Evolutionary conservation across 2,797 vertebrate species (phyloP).

Genomic region (Smutsia gigantea): DNA sequence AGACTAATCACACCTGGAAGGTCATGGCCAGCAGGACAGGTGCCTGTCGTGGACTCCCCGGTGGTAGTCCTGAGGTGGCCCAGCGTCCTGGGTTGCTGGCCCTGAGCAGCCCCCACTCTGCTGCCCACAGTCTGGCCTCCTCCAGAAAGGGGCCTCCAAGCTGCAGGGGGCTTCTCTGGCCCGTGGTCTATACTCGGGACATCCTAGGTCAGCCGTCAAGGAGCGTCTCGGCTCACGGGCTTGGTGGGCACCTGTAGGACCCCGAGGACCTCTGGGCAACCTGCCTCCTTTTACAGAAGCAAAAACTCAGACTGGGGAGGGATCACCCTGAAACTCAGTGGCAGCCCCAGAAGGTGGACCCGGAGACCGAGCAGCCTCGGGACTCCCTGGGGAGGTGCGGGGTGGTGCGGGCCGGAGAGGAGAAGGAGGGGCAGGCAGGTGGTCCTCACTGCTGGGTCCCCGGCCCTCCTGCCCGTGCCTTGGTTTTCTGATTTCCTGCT

Average conservation of each 20-base stretch:
- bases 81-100: rapidly evolving
- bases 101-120: rapidly evolving
- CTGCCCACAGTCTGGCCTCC: background rate
- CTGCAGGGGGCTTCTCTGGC: background rate
- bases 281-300: no score
- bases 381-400: rapidly evolving
- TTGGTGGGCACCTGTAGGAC: background rate
- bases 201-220: rapidly evolving
- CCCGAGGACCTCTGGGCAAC: background rate
- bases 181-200: rapidly evolving
- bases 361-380: rapidly evolving
- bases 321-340: background rate
- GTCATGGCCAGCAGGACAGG: rapidly evolving
- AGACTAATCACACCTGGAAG: rapidly evolving
- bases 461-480: rapidly evolving
- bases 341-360: background rate
- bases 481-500: background rate
- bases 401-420: rapidly evolving
- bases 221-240: background rate
- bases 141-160: background rate
- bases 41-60: rapidly evolving
- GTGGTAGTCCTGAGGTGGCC: no score
- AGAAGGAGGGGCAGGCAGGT: rapidly evolving
- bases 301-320: rapidly evolving
- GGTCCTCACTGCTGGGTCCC: rapidly evolving